Percentiles rank a stretch among this genome's conserved stretches.
Conservation (phyloP, 64 coral and sea anemone species). For the Montipora sp. region DNA sequence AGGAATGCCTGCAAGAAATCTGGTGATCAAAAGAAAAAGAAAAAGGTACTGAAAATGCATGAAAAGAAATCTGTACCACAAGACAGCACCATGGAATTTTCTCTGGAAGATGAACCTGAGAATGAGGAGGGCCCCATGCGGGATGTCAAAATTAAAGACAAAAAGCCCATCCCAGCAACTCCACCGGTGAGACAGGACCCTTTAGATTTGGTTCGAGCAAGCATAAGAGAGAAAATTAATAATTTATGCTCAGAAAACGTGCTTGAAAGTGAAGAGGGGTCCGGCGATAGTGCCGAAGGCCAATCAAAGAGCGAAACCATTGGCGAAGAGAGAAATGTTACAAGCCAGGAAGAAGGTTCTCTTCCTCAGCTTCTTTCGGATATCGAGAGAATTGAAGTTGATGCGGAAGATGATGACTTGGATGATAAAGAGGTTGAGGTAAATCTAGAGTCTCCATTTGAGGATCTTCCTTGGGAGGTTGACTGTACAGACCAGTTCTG, state of each 20-base stretch:
- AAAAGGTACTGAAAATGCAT: neutral
- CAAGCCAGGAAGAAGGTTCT: neutral
- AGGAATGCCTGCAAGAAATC: conserved; percentile 36
- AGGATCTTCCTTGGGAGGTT: conserved; percentile 74
- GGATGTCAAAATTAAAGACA: neutral
- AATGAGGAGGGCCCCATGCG: neutral
- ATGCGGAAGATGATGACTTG: conserved; percentile 8
- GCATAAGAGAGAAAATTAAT: neutral
- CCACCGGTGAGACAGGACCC: conserved; percentile 2
- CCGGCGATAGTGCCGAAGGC: neutral
- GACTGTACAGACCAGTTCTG: conserved; percentile 76
- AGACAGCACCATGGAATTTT: no score
- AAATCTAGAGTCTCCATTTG: conserved; percentile 66
- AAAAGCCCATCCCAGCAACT: neutral
- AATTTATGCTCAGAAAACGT: neutral
- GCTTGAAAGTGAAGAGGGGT: neutral
- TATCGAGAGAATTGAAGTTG: conserved; percentile 27
- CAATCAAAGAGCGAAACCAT: neutral
- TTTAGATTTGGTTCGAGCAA: neutral
- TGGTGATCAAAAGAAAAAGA: neutral
- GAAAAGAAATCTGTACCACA: neutral
- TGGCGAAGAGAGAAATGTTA: neutral
- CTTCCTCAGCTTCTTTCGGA: neutral
- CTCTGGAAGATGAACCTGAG: neutral
- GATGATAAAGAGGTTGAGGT: conserved; percentile 1